Percentiles rank a stretch among this genome's conserved stretches.
Evolutionary conservation across 1,140 invertebrate genomes (phyloP).

Genomic region (Mesaphorura yosii): DNA sequence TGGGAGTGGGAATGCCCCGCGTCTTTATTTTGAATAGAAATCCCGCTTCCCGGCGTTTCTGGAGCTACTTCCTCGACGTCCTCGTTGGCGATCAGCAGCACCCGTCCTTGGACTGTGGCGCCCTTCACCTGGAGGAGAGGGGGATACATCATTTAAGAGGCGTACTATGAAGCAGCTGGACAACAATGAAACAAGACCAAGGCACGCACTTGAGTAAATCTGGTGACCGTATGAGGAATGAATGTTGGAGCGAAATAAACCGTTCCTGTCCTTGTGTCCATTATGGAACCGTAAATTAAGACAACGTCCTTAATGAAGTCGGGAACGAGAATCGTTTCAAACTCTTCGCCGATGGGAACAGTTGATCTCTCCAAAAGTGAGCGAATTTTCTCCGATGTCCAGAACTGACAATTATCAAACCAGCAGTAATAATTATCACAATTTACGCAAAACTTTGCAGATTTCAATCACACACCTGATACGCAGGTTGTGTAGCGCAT

Average conservation of each 20-base stretch:
- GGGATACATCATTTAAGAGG: not conserved
- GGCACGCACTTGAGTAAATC: not conserved
- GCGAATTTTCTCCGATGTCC: not conserved
- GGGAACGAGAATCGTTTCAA: slow-evolving; percentile 1
- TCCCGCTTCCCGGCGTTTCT: too few species aligned
- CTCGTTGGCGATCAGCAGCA: not conserved
- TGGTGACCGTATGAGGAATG: not conserved
- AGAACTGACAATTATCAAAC: not conserved
- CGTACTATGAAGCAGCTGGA: not conserved
- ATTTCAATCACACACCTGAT: slow-evolving; percentile 3
- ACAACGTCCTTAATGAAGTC: not conserved
- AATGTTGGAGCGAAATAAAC: slow-evolving; percentile 12
- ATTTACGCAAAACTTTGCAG: not conserved
- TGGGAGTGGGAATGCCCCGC: too few species aligned
- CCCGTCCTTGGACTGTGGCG: not conserved
- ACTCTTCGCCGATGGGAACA: slow-evolving; percentile 2
- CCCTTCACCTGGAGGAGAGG: not conserved
- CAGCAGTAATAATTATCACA: slow-evolving; percentile 2
- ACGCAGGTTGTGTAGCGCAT: slow-evolving; percentile 28
- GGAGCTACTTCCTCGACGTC: not conserved
- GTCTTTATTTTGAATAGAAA: too few species aligned
- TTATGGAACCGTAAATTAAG: not conserved
- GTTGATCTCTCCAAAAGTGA: not conserved
- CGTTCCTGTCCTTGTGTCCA: not conserved
- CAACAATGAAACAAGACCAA: not conserved